Base-by-base conservation (phyloP, 2,888 invertebrate genomes). In the Asteroscopus sphinx region DNA sequence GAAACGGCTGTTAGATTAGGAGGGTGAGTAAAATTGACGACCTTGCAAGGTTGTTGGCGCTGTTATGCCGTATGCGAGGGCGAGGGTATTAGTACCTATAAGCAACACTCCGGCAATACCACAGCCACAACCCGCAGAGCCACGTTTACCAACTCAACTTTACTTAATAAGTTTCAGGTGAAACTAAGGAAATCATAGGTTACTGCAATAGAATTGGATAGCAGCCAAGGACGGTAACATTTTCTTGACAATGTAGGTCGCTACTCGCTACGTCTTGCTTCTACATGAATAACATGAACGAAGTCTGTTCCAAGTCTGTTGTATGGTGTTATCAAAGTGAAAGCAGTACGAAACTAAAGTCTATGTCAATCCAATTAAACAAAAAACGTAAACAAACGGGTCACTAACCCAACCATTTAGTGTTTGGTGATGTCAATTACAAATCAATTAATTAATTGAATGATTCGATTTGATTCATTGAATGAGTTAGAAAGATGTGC, bases 11-110 rank as follows among this genome's bases (percentile, higher is more conserved):
- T 61, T 51, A 69, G 73, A 78, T 73, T 78, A 69, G 46, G 42
- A 66, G 70, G 74, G 72, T 74, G 76, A 66, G 65, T 61, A 75
- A 68, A 79, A 68, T 63, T 70, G 59, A 48, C 79, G 88, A 87
- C 91, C 91, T 91, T 86, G 81, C 83, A 85, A 88, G 90, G 90
- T 88, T 86, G 83, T 78, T 81, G 81, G 76, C 81, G 81, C 75
- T 79, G 72, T 72, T 77, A 53, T 71, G 67, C 74, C 65, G 77
- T 73, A 75, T 57, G 70, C 67, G 71, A 64, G 73, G 72, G 71
- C 70, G 73, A 77, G n/a, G n/a, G n/a, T n/a, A n/a, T n/a, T n/a
- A n/a, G n/a, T n/a, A n/a, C n/a, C n/a, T n/a, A n/a, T n/a, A 81
- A 65, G 68, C 70, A 73, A 77, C 72, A 66, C 68, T 65, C 64